phyloP scores from a whole-genome alignment of 53 echinoderm and acorn worm genomes.

The Paelopatides confundens region DNA sequence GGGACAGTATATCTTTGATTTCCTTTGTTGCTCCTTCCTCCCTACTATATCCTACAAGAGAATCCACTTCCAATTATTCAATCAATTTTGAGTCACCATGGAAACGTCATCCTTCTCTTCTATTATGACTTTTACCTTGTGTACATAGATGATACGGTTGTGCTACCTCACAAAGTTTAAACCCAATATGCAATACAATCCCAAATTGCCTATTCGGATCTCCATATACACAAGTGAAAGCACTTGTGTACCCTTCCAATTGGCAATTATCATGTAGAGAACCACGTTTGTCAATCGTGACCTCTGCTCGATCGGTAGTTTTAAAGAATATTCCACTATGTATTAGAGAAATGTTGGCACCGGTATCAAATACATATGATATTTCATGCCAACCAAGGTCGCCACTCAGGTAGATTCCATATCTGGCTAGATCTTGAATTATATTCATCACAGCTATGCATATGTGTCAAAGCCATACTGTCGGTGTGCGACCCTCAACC shows the following conservation, averaged over 20 bases:
- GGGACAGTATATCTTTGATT: neutral
- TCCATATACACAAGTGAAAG: neutral
- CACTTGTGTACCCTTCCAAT: neutral
- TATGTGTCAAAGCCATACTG: neutral
- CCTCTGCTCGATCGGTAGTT: neutral
- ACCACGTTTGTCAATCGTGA: neutral
- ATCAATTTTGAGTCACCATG: too few species aligned
- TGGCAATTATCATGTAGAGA: neutral
- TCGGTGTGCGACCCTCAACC: neutral
- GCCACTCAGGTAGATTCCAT: neutral
- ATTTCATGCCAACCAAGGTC: neutral
- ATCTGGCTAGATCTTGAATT: neutral
- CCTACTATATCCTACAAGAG: neutral
- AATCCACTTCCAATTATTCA: too few species aligned
- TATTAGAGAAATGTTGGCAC: neutral
- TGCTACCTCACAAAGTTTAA: constrained; percentile 2
- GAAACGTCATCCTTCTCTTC: neutral
- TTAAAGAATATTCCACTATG: neutral
- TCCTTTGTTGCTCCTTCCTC: neutral
- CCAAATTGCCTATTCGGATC: neutral
- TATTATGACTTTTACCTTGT: neutral
- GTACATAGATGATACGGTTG: neutral
- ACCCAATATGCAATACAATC: neutral
- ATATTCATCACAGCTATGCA: constrained; percentile 10
- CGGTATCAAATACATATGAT: neutral